Conservation (phyloP, 2,113 vertebrate genomes). For the Phycodurus eques region DNA sequence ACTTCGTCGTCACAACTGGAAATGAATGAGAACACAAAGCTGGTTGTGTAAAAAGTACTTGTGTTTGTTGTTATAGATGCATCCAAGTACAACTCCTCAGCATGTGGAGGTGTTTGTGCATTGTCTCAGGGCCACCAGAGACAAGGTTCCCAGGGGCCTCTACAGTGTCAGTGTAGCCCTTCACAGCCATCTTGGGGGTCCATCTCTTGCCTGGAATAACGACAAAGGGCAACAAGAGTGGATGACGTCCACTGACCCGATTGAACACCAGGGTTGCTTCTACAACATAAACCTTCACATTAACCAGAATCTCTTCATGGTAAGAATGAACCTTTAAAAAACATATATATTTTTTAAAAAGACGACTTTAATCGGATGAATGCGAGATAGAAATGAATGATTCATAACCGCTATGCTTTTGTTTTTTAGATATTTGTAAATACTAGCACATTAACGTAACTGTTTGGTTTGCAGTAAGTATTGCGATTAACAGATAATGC, state of each 20-base stretch:
- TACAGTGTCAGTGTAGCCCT: slow-evolving; percentile 80
- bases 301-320: slow-evolving; percentile 79
- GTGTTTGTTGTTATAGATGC: slow-evolving; percentile 64
- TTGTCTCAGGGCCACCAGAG: slow-evolving; percentile 83
- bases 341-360: not conserved
- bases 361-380: not conserved
- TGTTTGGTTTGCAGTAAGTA: slow-evolving; percentile 2
- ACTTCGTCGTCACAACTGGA: not conserved
- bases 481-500: not conserved
- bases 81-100: slow-evolving; percentile 56
- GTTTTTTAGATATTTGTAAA: not conserved
- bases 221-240: slow-evolving; percentile 54
- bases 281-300: slow-evolving; percentile 79
- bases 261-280: slow-evolving; percentile 78
- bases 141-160: slow-evolving; percentile 83
- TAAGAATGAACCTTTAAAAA: slow-evolving; percentile 61
- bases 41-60: not conserved
- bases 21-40: not conserved
- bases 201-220: slow-evolving; percentile 55
- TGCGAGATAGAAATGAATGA: not conserved
- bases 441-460: not conserved
- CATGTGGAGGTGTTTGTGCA: slow-evolving; percentile 77
- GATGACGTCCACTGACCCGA: slow-evolving; percentile 59
- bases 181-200: slow-evolving; percentile 73
- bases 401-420: not conserved